A percentile compares a stretch with the other conserved stretches of the same genome.
These are phyloP conservation scores for Eupithecia abbreviata DNA, from an alignment of 2,888 invertebrate species.

Conservation along the genomic window DNA sequence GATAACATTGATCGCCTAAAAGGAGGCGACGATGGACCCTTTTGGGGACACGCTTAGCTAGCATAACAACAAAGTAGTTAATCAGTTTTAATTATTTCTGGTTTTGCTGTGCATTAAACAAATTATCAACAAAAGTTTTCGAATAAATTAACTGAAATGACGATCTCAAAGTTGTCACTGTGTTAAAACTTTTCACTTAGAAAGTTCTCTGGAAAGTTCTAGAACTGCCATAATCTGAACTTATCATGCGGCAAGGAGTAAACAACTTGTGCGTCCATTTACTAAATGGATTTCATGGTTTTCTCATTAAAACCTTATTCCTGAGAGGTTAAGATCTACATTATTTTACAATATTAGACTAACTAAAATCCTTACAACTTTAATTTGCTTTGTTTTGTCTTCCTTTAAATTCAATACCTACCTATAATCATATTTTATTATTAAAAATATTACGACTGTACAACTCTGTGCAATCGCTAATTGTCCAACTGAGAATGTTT, in stretches of 20 bases:
- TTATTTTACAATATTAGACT: background rate
- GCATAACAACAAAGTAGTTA: background rate
- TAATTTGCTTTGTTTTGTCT: no score
- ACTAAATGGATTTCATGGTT: constrained; percentile 14
- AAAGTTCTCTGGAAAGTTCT: constrained; percentile 24
- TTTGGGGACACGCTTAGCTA: background rate
- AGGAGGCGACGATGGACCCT: background rate
- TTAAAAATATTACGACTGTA: no score
- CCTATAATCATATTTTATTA: no score
- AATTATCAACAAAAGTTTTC: constrained; percentile 27
- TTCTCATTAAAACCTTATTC: background rate
- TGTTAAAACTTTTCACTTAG: constrained; percentile 36
- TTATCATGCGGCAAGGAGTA: constrained; percentile 23
- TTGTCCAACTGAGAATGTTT: no score
- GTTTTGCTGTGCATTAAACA: constrained; percentile 11
- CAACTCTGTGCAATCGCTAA: no score
- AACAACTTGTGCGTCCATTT: constrained; percentile 23
- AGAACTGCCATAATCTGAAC: constrained; percentile 29
- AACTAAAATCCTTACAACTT: background rate
- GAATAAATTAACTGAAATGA: constrained; percentile 31
- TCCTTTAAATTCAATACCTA: no score
- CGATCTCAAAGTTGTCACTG: constrained; percentile 29
- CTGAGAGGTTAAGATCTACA: background rate
- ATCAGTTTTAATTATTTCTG: constrained; percentile 6
- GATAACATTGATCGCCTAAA: background rate